Evolutionary conservation across 2,888 invertebrate species (phyloP).

Genomic region (Trissonchulus latispiculum): DNA sequence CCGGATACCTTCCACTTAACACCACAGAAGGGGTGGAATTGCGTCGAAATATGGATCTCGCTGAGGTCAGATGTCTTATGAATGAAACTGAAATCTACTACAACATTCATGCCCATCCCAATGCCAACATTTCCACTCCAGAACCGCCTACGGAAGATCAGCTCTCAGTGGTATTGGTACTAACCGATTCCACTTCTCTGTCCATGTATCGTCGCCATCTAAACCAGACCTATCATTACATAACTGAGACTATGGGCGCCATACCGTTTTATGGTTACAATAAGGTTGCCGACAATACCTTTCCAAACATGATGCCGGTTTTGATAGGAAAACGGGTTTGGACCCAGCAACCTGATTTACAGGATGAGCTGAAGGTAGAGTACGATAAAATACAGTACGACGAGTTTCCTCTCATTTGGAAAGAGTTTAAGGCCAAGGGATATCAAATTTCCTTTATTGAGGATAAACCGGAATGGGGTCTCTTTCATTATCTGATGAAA

Average conservation of each 20-base stretch:
- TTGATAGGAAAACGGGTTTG: conserved; percentile 15
- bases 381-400: conserved; percentile 10
- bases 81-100: background rate
- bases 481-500: conserved; percentile 15
- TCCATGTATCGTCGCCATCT: conserved; percentile 5
- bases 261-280: conserved; percentile 3
- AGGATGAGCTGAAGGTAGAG: conserved; percentile 11
- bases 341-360: background rate
- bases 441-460: conserved; percentile 19
- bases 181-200: background rate
- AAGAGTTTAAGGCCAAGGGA: conserved; percentile 7
- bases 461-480: conserved; percentile 18
- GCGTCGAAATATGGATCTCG: background rate
- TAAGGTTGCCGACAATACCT: conserved; percentile 19
- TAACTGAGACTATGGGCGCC: background rate
- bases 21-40: background rate
- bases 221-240: background rate
- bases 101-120: background rate
- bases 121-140: background rate
- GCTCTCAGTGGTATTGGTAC: background rate
- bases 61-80: background rate
- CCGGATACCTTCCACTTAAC: background rate
- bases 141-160: background rate
- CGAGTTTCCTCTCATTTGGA: conserved; percentile 21
- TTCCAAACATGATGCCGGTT: conserved; percentile 21